A percentile compares a stretch with the other conserved stretches of the same genome.
Evolutionary conservation across 2,888 invertebrate genomes (phyloP).

Genomic region (Cephus pulcher): DNA sequence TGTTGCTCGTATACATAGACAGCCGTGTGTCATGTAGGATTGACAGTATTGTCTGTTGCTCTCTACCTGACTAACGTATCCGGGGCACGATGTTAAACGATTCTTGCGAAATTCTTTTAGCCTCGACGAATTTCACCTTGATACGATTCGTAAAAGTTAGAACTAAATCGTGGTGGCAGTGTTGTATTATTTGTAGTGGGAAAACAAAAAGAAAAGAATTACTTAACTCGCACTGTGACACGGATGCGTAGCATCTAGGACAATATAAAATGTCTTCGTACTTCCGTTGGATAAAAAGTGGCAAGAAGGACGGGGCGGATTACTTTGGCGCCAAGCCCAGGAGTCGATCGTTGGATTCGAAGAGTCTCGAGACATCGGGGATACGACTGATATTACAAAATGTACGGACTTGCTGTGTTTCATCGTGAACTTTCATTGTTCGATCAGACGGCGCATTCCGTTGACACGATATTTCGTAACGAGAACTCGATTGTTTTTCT

Average conservation of each 20-base stretch:
- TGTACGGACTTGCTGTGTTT: slow-evolving; percentile 49
- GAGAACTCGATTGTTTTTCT: neutral
- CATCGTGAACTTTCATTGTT: neutral
- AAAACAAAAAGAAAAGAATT: neutral
- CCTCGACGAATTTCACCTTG: neutral
- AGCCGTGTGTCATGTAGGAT: neutral
- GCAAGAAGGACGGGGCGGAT: slow-evolving; percentile 70
- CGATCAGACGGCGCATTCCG: neutral
- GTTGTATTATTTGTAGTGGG: neutral
- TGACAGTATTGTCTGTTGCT: neutral
- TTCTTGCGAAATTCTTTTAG: neutral
- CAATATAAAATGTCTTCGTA: slow-evolving; percentile 73
- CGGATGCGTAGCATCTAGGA: neutral
- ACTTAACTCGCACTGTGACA: neutral
- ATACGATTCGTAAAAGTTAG: neutral
- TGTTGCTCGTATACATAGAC: neutral
- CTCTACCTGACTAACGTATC: neutral
- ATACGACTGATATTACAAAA: slow-evolving; percentile 72
- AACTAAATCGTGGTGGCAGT: slow-evolving; percentile 1
- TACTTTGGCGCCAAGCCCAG: slow-evolving; percentile 74
- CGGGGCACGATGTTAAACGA: neutral
- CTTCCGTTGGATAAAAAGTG: slow-evolving; percentile 77
- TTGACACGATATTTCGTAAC: neutral
- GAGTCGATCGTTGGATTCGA: slow-evolving; percentile 80
- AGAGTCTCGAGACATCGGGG: slow-evolving; percentile 77